Percentiles rank a stretch among this genome's conserved stretches.
Conservation (phyloP, 2,113 vertebrate genomes). For the Peucedramus taeniatus region DNA sequence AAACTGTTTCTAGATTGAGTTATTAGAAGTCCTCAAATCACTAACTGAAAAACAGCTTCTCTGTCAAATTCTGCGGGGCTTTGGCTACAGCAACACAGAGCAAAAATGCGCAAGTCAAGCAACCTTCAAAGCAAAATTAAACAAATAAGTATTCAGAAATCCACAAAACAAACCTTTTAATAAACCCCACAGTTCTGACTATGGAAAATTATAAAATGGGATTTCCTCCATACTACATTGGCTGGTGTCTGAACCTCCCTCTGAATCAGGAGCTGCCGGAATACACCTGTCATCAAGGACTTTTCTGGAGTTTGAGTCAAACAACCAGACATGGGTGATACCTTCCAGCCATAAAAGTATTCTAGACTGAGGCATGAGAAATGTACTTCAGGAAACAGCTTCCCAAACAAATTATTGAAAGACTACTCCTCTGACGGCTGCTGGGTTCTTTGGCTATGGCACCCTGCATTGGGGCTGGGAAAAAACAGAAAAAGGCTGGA, state of each 20-base stretch:
- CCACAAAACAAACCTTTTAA: not conserved
- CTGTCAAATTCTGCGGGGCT: not conserved
- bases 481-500: not conserved
- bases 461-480: not conserved
- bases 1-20: not conserved
- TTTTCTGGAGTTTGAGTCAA: not conserved
- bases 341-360: not conserved
- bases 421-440: not conserved
- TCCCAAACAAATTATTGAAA: not conserved
- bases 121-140: not conserved
- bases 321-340: not conserved
- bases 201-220: not conserved
- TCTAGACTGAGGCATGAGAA: not conserved
- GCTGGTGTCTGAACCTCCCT: not conserved
- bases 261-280: not conserved
- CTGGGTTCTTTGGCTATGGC: not conserved
- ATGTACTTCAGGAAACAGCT: not conserved
- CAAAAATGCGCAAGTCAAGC: not conserved
- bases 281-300: not conserved
- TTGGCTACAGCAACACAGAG: not conserved
- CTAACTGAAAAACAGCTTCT: not conserved
- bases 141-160: not conserved
- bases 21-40: rapidly evolving
- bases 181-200: not conserved
- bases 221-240: not conserved